Evolutionary conservation across 1,140 invertebrate species (phyloP), one percentile per base, ranked within the genome.

Genomic region (Planococcus citri): DNA sequence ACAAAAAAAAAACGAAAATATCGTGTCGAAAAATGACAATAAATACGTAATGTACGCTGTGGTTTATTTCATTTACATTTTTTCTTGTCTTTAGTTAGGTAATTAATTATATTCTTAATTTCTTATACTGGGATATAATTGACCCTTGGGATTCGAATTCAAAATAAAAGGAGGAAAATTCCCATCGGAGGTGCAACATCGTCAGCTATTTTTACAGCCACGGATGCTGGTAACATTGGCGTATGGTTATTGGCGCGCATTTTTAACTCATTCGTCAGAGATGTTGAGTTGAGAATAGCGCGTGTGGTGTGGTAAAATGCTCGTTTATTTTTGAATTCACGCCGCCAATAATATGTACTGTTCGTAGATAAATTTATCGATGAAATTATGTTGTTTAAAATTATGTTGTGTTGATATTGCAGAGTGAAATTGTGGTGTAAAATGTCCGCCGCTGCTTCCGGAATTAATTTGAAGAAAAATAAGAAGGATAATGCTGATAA

Each of bases 241-340:
- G n/a, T 20, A 3, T 20, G 12, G 41, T 51, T 51, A 51, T 51
- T 51, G 41, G 41, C 41, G 41, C 41, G 41, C 41, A 51, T 51
- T 51, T 51, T 51, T 20, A 51, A 51, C 41, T 51, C 41, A 51
- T 51, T 51, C 41, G 41, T 51, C 41, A 51, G 41, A 51, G 41
- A 51, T n/a, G 41, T 51, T n/a, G 41, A 51, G 41, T 51, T 51
- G 6, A 2, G 4, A 51, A 3, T 14, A 51, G n/a, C 41, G 41
- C 41, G 41, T 51, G 41, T 51, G 41, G n/a, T n/a, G 33, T 37
- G 41, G 41, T 51, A 51, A 51, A 51, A 51, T 51, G 17, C 41
- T 4, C 41, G 41, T 51, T 20, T 51, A 51, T 51, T 51, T 51
- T 51, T 51, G 41, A 51, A 51, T 33, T 33, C 12, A 33, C 29